A percentile compares a stretch with the other conserved stretches of the same genome.
Conservation (phyloP, 2,113 vertebrate species). For the Ochotona curzoniae region DNA sequence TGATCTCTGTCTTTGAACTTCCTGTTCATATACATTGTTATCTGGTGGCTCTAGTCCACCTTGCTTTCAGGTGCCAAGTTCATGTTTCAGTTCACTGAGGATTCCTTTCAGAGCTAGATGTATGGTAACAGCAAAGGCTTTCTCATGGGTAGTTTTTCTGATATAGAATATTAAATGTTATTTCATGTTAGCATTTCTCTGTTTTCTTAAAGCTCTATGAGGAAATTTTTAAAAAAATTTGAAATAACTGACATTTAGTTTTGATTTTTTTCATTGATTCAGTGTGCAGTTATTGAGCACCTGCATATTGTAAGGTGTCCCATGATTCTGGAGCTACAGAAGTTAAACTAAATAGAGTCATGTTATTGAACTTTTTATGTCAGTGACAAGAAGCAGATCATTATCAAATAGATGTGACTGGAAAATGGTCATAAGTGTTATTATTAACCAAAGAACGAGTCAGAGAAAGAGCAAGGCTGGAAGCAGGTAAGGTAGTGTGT, state of each 20-base stretch:
- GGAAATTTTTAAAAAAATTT: neutral
- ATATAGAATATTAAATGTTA: constrained; percentile 1
- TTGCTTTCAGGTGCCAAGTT: neutral
- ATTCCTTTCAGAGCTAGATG: neutral
- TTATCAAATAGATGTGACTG: neutral
- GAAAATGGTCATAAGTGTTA: neutral
- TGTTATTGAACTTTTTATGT: neutral
- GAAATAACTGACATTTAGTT: neutral
- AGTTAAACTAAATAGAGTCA: neutral
- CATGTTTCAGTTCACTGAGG: neutral
- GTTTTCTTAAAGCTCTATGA: neutral
- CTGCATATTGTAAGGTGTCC: neutral
- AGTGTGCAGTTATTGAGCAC: neutral
- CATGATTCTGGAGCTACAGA: neutral
- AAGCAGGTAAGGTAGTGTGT: neutral
- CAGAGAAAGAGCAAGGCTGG: neutral
- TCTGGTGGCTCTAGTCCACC: neutral
- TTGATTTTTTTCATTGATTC: neutral
- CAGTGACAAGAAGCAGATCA: neutral
- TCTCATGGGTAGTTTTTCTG: constrained; percentile 3
- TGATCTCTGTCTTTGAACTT: constrained; percentile 26
- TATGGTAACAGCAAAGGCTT: neutral
- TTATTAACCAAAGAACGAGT: neutral
- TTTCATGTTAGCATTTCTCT: neutral
- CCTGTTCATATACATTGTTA: neutral